Conservation (phyloP, 2,797 vertebrate species). For the Acrossocheilus fasciatus region DNA sequence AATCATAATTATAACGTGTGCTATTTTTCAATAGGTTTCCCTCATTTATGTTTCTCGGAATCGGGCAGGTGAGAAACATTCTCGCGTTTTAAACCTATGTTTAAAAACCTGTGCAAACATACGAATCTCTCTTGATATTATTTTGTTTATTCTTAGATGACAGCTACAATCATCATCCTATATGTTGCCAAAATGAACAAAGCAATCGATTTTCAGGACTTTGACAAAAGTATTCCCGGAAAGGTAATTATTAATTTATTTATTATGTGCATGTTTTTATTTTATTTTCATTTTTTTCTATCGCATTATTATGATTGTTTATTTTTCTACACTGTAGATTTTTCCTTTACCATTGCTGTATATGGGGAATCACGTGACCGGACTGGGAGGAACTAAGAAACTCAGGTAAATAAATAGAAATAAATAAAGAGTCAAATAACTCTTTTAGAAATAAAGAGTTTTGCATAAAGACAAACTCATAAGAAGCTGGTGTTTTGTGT, state of each 20-base stretch:
- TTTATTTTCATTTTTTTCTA: not conserved
- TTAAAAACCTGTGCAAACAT: not conserved
- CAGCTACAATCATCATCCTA: constrained; percentile 86
- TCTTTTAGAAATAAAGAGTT: not conserved
- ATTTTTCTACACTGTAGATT: constrained; percentile 74
- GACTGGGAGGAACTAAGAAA: constrained; percentile 91
- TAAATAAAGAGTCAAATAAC: not conserved
- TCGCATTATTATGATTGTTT: too few relatives aligned
- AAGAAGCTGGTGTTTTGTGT: constrained; percentile 26
- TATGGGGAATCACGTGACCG: constrained; percentile 90
- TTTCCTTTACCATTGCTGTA: constrained; percentile 93
- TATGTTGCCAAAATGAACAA: constrained; percentile 86
- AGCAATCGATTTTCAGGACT: constrained; percentile 88
- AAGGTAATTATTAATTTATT: constrained; percentile 78
- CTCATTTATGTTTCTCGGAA: constrained; percentile 76
- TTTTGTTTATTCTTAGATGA: constrained; percentile 81
- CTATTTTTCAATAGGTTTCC: constrained; percentile 73
- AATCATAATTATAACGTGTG: not conserved
- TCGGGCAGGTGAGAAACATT: constrained; percentile 76
- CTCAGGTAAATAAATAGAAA: constrained; percentile 81
- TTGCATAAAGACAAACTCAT: not conserved
- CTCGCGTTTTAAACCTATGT: not conserved
- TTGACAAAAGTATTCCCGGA: constrained; percentile 82
- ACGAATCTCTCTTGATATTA: not conserved
- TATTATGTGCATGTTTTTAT: not conserved